Base-by-base conservation (phyloP, 2,888 invertebrate genomes). In the Hypolimnas misippus region DNA sequence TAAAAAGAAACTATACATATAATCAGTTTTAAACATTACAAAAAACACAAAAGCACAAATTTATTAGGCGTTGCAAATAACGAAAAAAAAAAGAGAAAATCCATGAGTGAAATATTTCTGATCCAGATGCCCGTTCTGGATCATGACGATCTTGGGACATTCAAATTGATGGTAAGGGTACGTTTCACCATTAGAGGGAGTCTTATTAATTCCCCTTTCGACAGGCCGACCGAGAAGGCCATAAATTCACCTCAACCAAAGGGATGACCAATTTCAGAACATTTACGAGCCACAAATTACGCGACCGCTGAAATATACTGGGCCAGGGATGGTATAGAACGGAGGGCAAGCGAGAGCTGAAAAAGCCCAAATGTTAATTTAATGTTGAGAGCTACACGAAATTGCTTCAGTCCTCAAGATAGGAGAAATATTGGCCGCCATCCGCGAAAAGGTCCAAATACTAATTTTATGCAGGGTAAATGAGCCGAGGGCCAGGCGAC, bases 191-290 rank as follows among this genome's bases (percentile, higher is more conserved):
- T 92, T 92, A 92, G 86, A 86, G 86, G 86, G 87, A 89, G 89
- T 86, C 91, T 91, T 92, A 92, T 91, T 91, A 91, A 92, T 92
- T 92, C 87, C 89, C 89, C 89, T 92, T 92, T 92, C 91, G 91
- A 91, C 91, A 91, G 89, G 85, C 89, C 89, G 84, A 84, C 89
- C 90, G 90, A 89, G 87, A 80, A 87, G 87, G 86, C 90, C 84
- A 91, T 92, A 92, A 92, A 92, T 92, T 91, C 87, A 86, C 89
- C 90, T 89, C 90, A 73, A 88, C 91, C 92, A 89, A 91, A 92
- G 90, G 92, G 91, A 92, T 92, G 91, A 92, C 92, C 92, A 92
- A 92, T 92, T 92, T 92, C 90, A 87, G 91, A 91, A 90, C 92
- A 91, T 91, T 92, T 91, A 91, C 91, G 91, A 89, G 87, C 92